Percentiles rank a stretch among this genome's conserved stretches.
These are phyloP conservation scores for Chelonoidis abingdonii DNA, from an alignment of 2,113 vertebrate genomes.

Conservation along the genomic window DNA sequence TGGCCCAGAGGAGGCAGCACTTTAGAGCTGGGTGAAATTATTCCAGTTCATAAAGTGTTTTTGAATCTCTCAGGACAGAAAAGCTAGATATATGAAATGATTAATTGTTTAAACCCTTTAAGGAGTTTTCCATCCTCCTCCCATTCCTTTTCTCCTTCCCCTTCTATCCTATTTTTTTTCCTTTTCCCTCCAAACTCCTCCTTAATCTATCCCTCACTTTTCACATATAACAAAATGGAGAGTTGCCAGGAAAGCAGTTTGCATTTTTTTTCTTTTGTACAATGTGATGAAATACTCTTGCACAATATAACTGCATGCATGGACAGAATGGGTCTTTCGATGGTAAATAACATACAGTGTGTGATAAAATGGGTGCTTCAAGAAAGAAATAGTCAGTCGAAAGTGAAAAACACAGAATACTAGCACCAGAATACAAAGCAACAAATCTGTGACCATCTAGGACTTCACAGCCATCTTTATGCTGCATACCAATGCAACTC, in stretches of 20 bases:
- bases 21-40: slow-evolving; percentile 67
- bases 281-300: neutral
- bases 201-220: neutral
- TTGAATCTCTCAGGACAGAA: slow-evolving; percentile 47
- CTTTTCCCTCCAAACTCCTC: neutral
- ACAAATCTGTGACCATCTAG: neutral
- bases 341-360: accelerated
- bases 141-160: neutral
- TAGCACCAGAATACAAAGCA: neutral
- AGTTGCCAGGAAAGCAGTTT: neutral
- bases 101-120: slow-evolving; percentile 52
- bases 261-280: neutral
- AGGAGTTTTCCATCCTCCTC: neutral
- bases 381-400: neutral
- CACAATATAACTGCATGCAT: accelerated
- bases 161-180: neutral
- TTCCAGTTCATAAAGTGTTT: neutral
- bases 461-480: neutral
- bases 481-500: accelerated
- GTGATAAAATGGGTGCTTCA: neutral
- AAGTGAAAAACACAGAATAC: accelerated
- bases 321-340: neutral
- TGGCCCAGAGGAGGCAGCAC: slow-evolving; percentile 60
- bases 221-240: neutral
- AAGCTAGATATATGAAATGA: slow-evolving; percentile 59